Evolutionary conservation across 30 jellyfish, hydroid and myxozoan species (phyloP).

Genomic region (Cassiopea andromeda): DNA sequence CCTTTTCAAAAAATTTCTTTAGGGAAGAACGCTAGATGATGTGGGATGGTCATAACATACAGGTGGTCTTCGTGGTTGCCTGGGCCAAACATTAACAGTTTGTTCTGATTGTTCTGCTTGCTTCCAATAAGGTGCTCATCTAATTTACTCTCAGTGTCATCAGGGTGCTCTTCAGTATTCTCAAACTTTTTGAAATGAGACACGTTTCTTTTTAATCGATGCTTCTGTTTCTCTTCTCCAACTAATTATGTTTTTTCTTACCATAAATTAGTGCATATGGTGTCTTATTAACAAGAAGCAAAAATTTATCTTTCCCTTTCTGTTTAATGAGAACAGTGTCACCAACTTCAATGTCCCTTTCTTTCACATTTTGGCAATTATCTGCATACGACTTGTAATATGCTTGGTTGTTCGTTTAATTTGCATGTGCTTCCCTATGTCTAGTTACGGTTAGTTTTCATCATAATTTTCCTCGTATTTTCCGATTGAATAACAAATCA

Average conservation of each 20-base stretch:
- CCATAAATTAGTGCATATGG: constrained; percentile 8
- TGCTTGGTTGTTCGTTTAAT: constrained; percentile 16
- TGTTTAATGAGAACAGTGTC: constrained; percentile 32
- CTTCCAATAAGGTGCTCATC: constrained; percentile 5
- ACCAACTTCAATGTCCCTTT: constrained; percentile 5
- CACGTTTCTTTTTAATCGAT: constrained; percentile 13
- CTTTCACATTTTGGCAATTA: constrained; percentile 26
- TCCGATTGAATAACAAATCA: constrained; percentile 25
- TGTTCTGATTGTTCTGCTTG: neutral
- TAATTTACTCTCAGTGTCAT: constrained; percentile 10
- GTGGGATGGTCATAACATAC: neutral
- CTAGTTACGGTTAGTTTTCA: neutral
- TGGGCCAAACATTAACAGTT: constrained; percentile 5
- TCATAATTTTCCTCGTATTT: constrained; percentile 47
- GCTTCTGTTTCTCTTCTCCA: constrained; percentile 27
- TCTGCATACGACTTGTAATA: constrained; percentile 31
- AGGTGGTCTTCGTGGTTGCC: constrained; percentile 28
- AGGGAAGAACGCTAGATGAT: constrained; percentile 1
- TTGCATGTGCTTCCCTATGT: constrained; percentile 27
- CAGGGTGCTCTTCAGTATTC: constrained; percentile 4
- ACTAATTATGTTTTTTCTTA: neutral
- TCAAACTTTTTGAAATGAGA: constrained; percentile 40
- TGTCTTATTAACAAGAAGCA: constrained; percentile 4
- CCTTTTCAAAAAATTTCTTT: constrained; percentile 12
- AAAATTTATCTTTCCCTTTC: neutral